Evolutionary conservation across 1,140 invertebrate genomes (phyloP), one percentile per base, ranked within the genome.

Genomic region (Gonatopus flavifemur): DNA sequence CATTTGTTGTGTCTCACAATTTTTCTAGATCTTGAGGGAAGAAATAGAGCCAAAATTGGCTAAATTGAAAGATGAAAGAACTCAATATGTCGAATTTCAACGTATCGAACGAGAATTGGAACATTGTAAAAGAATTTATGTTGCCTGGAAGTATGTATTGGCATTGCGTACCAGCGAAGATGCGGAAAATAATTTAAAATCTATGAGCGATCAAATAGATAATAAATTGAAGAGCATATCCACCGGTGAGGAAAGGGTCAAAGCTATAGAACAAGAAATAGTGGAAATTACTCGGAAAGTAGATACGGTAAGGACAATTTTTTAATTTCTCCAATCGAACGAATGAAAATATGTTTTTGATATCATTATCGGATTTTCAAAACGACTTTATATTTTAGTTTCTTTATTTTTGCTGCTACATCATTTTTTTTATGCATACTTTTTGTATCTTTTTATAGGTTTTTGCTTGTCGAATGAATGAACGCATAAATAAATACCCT

Each of bases 41-140:
- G 92, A 96, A 69, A 90, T 98, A 32, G 84, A 83, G 16, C 95
- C 96, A 0, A 94, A 88, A 66, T 72, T 98, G 36, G 83, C 87
- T 22, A 95, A 93, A 74, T 72, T 98, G 19, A 89, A 91, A 66
- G 85, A 92, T 53, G 94, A 98, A 67, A 80, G 91, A 32, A 78
- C 84, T 1, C 86, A 89, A 49, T 97, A 92, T 72, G 79, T 94
- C 35, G 93, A 98, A 72, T 97, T 88, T 69, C 91, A 96, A 72
- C 88, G 92, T 62, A 80, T 91, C 5, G 85, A 88, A 55, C 80
- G 94, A 55, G 93, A 97, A 72, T 72, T 96, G 16, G 93, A 98
- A 58, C 88, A 93, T 67, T 82, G 94, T 28, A 86, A 82, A 15
- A 86, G 87, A 64, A 83, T 94, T 18, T 83, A 86, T 74, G 80